These are phyloP conservation scores for Aporrectodea caliginosa DNA, from an alignment of 1,140 invertebrate genomes.

Conservation along the genomic window DNA sequence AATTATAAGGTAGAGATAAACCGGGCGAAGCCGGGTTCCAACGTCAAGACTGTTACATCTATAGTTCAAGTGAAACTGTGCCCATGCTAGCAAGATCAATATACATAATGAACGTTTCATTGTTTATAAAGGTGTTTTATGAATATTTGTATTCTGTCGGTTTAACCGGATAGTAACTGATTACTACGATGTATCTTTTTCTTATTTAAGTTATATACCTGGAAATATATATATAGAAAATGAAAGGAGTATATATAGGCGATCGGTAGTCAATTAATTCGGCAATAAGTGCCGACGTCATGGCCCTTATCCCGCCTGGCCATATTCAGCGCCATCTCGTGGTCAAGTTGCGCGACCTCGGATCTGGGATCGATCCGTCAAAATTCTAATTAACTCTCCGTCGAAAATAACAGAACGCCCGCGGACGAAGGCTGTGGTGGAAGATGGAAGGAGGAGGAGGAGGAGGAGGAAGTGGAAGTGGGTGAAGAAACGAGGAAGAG, in stretches of 20 bases:
- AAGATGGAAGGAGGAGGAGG: background rate
- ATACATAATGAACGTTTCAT: background rate
- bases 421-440: background rate
- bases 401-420: background rate
- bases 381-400: constrained; percentile 3
- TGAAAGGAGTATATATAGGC: background rate
- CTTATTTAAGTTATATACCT: no score
- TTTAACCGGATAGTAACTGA: no score
- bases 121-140: background rate
- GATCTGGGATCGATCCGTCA: background rate
- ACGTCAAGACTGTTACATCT: no score
- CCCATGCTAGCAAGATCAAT: no score
- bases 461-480: background rate
- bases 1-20: no score
- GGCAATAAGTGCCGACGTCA: background rate
- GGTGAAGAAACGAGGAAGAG: background rate
- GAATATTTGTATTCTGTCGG: background rate
- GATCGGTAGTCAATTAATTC: background rate
- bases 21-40: no score
- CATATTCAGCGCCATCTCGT: background rate
- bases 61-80: no score
- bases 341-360: background rate
- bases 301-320: background rate
- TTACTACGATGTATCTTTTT: no score
- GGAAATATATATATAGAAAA: background rate